Base-by-base conservation (phyloP, 2,888 invertebrate genomes). In the Tortricodes alternella region DNA sequence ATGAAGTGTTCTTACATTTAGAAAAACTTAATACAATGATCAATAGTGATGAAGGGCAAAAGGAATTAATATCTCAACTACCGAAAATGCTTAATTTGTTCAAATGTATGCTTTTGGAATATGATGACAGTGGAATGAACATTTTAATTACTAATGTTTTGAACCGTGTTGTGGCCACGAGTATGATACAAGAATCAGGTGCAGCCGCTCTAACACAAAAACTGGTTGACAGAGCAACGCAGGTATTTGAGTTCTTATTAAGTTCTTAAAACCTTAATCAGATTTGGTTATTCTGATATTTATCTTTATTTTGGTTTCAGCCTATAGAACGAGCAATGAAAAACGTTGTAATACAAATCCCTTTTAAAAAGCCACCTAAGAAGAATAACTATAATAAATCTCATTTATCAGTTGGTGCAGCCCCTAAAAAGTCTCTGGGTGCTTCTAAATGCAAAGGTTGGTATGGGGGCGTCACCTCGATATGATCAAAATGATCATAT, bases 91-190 rank as follows among this genome's bases (percentile, higher is more conserved):
- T 85, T 9, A 46, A 56, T 15, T 62, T 88, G 57, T 83, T 87
- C 51, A 83, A 77, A 63, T 61, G 68, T 27, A 65, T 88, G 63
- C 67, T 89, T 3, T 53, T 72, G n/a, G 79, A 85, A 60, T 85
- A 79, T 62, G 75, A 89, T 62, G 76, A 80, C 34, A 85, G 83
- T 66, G 79, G 80, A 70, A 79, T 89, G 60, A 89, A 89, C 63
- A 80, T 83, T 59, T 55, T 78, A 32, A 60, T 87, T 39, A 82
- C 82, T 2, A 80, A 76, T 51, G 81, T 85, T 59, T 56, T 89
- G 21, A 80, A 78, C 55, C 85, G 83, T 64, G 61, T 89, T 38
- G 63, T 87, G 23, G 65, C 80, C 1, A 76, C 70, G 48, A 75
- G 61, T 62, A 64, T 69, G 52, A 46, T 64, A 11, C 70, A 71